Percentiles rank a stretch among this genome's conserved stretches.
These are phyloP conservation scores for Clarias gariepinus DNA, from an alignment of 2,113 vertebrate species.

Conservation along the genomic window DNA sequence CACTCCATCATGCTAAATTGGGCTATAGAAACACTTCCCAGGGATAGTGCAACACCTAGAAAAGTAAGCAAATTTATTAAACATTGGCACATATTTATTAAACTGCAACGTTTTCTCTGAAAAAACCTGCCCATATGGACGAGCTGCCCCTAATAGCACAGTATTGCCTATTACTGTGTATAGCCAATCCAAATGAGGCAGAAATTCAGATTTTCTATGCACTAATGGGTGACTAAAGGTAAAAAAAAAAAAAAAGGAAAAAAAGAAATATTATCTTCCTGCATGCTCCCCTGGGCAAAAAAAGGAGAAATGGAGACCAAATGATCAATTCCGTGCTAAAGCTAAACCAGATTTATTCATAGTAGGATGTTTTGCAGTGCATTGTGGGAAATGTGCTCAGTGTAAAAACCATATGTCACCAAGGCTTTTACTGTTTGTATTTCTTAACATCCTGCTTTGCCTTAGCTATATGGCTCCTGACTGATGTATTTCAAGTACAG, in stretches of 20 bases:
- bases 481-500: background rate
- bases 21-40: background rate
- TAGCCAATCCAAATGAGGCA: background rate
- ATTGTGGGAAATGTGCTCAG: slow-evolving; percentile 45
- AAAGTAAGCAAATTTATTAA: background rate
- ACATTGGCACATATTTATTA: background rate
- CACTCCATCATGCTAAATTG: background rate
- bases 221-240: background rate
- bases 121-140: background rate
- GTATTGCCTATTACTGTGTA: background rate
- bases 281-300: slow-evolving; percentile 39
- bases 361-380: slow-evolving; percentile 41
- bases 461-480: slow-evolving; percentile 7
- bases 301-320: slow-evolving; percentile 57
- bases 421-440: slow-evolving; percentile 3
- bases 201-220: background rate
- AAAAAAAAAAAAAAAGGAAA: slow-evolving; percentile 12
- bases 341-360: slow-evolving; percentile 50
- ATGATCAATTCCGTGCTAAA: slow-evolving; percentile 40
- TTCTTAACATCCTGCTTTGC: slow-evolving; percentile 5
- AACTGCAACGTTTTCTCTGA: background rate
- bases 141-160: background rate
- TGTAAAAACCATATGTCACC: background rate
- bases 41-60: background rate
- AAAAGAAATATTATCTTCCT: background rate